Conservation (phyloP, 92 coral and sea anemone genomes). For the Paramuricea clavata region DNA sequence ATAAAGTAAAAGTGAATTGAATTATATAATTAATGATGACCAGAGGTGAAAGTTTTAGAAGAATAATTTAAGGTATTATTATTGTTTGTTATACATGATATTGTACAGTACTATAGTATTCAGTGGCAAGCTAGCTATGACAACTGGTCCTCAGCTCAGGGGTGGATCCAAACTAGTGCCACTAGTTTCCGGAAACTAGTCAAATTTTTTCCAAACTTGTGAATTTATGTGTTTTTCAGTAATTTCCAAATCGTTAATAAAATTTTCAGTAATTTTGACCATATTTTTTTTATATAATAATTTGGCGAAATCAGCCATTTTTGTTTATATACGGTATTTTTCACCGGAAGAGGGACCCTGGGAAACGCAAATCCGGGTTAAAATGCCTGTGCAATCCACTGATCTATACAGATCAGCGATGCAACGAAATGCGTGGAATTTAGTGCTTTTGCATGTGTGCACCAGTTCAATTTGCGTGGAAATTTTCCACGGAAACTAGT, state of each 20-base stretch:
- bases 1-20: too few relatives aligned
- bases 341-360: too few relatives aligned
- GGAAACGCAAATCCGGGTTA: too few relatives aligned
- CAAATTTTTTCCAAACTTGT: constrained; percentile 24
- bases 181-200: constrained; percentile 51
- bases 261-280: background rate
- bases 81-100: too few relatives aligned
- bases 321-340: background rate
- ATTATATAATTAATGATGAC: too few relatives aligned
- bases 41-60: too few relatives aligned
- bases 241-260: background rate
- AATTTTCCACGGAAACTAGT: constrained; percentile 21
- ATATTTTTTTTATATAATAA: constrained; percentile 1
- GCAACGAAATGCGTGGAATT: background rate
- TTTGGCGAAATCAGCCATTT: background rate
- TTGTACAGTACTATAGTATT: too few relatives aligned
- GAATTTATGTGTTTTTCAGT: background rate
- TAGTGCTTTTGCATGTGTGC: background rate
- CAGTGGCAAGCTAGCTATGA: too few relatives aligned
- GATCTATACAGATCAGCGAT: too few relatives aligned
- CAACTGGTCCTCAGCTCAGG: too few relatives aligned
- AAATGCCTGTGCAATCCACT: background rate
- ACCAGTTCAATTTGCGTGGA: constrained; percentile 3
- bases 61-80: too few relatives aligned
- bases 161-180: constrained; percentile 50